These are phyloP conservation scores for Eupithecia exiguata DNA, from an alignment of 2,888 invertebrate species.

Conservation along the genomic window DNA sequence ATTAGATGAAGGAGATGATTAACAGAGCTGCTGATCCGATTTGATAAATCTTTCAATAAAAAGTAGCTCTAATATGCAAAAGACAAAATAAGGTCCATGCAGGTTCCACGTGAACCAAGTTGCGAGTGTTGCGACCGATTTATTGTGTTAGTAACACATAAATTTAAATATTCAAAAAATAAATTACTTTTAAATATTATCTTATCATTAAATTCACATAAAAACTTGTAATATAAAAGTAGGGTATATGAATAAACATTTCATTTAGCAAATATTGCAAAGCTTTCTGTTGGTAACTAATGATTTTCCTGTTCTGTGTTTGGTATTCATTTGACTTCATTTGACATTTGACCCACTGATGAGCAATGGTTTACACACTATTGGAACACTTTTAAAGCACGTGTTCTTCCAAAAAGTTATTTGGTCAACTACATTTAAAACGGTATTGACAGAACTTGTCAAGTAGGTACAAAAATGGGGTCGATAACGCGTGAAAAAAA, in stretches of 20 bases:
- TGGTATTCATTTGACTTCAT: too few species aligned
- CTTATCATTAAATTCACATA: neutral
- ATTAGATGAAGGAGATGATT: too few species aligned
- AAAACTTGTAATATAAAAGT: neutral
- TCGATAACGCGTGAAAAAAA: too few species aligned
- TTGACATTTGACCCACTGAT: neutral
- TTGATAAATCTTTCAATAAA: neutral
- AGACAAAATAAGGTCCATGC: neutral
- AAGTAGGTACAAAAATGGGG: too few species aligned
- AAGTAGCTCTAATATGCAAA: neutral
- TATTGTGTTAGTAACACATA: neutral
- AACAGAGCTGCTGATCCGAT: too few species aligned
- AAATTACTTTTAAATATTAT: neutral
- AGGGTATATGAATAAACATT: slow-evolving; percentile 1
- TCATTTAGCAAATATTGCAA: neutral
- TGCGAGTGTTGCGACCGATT: neutral
- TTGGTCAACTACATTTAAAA: too few species aligned
- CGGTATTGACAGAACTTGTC: too few species aligned
- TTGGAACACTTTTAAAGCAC: too few species aligned
- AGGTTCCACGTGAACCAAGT: neutral
- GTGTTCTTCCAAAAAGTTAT: too few species aligned
- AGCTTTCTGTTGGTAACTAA: neutral
- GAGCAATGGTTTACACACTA: neutral
- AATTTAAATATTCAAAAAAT: neutral
- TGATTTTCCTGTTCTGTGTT: neutral